Base-by-base conservation (phyloP, 1,140 invertebrate genomes). In the Drosophila rhopaloa region DNA sequence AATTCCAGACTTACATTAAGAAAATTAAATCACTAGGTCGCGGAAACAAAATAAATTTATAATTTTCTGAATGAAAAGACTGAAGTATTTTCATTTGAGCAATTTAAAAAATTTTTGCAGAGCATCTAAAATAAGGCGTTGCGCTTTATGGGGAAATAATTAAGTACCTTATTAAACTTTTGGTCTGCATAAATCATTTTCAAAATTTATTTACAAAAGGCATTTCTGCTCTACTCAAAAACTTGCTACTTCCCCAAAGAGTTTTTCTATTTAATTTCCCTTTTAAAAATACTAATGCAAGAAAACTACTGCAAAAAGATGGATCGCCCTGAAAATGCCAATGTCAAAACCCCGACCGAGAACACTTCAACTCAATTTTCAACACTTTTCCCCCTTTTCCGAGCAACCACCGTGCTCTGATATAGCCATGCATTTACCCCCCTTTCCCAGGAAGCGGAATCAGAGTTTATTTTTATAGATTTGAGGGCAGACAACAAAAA, bases 381-480 rank as follows among this genome's bases (percentile, higher is more conserved):
- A 73, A 80, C 81, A 76, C 70, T 63, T 82, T 77, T 65, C 10
- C 60, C 24, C 37, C 8, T 37, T 14, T 53, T 43, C 13, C 32
- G 11, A 40, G 48, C 59, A 61, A 66, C 60, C 76, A 68, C 71
- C 56, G 65, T 40, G 61, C 40, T 53, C 37, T 51, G 44, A 35
- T 43, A 54, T 53, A 37, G 70, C 43, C 51, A 51, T 75, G 59
- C 40, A 72, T 19, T 61, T 56, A n/a, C 14, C 37, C 61, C 35
- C 38, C 24, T 27, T 54, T 16, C 19, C n/a, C 47, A 38, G 37
- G 46, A 1, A 61, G 35, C 53, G 41, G 55, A 77, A 70, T 65
- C 61, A 56, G 54, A 51, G 83, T 58, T 80, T 83, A 83, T 83
- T 83, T 83, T 83, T 53, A 66, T 78, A 50, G 51, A 58, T 67